Conservation (phyloP, 2,797 vertebrate genomes). For the Tragopan temminckii region DNA sequence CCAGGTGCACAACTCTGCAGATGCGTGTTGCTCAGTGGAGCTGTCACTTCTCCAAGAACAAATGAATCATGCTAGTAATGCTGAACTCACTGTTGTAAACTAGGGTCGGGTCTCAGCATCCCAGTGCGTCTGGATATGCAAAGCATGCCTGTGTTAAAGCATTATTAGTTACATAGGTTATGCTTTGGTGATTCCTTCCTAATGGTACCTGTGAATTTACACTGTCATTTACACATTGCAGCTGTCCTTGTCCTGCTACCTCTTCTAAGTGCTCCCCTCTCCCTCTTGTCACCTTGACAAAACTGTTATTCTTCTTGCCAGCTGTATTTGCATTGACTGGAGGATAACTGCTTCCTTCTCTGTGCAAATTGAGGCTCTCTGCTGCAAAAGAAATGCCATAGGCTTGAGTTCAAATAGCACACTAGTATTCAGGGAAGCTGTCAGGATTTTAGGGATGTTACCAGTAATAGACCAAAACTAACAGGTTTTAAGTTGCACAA, state of each 20-base stretch:
- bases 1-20: not conserved
- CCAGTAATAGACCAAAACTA: not conserved
- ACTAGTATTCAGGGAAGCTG: not conserved
- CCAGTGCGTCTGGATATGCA: not conserved
- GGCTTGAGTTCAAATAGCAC: not conserved
- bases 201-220: not conserved
- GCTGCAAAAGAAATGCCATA: not conserved
- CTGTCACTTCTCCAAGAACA: conserved; percentile 20
- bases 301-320: not conserved
- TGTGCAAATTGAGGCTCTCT: not conserved
- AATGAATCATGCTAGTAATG: not conserved
- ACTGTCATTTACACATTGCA: not conserved
- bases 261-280: not conserved
- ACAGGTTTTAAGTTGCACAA: not conserved
- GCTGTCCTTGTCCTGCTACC: not conserved
- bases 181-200: not conserved
- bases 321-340: not conserved
- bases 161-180: not conserved
- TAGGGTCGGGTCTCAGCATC: not conserved
- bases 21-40: not conserved
- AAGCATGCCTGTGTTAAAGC: not conserved
- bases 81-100: not conserved
- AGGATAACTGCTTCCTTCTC: not conserved
- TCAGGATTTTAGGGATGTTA: not conserved
- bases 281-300: conserved; percentile 10